Evolutionary conservation across 2,113 vertebrate genomes (phyloP).

Genomic region (Megaceryle torquata): DNA sequence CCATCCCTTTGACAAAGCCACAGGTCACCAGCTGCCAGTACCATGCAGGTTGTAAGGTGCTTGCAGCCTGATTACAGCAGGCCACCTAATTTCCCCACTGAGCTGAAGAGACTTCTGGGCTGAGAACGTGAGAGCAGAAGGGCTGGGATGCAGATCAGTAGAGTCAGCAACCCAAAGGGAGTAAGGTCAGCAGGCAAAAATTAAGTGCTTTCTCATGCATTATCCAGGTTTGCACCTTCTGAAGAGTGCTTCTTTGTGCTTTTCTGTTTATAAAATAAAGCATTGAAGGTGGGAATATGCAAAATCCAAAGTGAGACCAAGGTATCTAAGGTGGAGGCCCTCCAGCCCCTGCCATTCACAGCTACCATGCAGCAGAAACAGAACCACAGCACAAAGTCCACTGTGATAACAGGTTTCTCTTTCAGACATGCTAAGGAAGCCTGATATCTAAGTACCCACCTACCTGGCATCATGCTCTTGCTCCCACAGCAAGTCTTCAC

Average conservation of each 20-base stretch:
- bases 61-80: fast-evolving
- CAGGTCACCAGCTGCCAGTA: neutral
- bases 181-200: neutral
- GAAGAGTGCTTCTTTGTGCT: neutral
- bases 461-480: fast-evolving
- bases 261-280: neutral
- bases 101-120: neutral
- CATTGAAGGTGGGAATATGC: neutral
- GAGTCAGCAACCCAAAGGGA: neutral
- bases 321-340: neutral
- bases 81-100: fast-evolving
- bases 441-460: fast-evolving
- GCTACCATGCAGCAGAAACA: neutral
- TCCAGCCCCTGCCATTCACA: neutral
- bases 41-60: fast-evolving
- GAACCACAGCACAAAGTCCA: neutral
- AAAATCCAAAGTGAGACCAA: neutral
- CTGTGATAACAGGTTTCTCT: neutral
- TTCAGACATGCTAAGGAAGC: neutral
- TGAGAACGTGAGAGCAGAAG: neutral
- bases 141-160: neutral
- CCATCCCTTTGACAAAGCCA: fast-evolving
- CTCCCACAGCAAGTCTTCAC: fast-evolving
- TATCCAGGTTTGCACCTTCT: neutral
- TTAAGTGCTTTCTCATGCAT: neutral